Conservation (phyloP, 2,888 invertebrate genomes). For the Hemicrepidius hirtus region DNA sequence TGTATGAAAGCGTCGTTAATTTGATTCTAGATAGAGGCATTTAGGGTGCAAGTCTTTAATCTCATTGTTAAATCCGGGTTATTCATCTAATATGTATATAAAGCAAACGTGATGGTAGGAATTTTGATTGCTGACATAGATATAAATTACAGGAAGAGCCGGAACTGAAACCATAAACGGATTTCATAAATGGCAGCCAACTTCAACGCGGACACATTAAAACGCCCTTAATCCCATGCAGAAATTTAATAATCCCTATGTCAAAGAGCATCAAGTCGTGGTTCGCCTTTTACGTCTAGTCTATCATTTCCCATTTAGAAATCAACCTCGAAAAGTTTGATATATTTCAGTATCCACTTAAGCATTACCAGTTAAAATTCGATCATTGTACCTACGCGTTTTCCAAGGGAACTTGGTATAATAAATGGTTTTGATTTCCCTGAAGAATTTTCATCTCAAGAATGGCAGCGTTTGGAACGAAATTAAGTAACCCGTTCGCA, state of each 20-base stretch:
- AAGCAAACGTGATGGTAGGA: conserved; percentile 6
- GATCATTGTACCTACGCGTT: conserved; percentile 14
- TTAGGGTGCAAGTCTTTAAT: not conserved
- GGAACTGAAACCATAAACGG: conserved; percentile 12
- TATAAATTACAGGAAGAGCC: conserved; percentile 4
- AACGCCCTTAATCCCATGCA: conserved; percentile 17
- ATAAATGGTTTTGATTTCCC: conserved; percentile 15
- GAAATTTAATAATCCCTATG: conserved; percentile 29
- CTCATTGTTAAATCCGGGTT: not conserved
- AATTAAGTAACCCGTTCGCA: conserved; percentile 21
- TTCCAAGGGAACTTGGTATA: not conserved
- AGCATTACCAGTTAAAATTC: conserved; percentile 6
- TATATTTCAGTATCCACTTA: not conserved
- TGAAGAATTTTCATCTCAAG: conserved; percentile 23
- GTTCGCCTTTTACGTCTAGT: not conserved
- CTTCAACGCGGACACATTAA: conserved; percentile 21
- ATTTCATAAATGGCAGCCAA: conserved; percentile 30
- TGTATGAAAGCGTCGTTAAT: too few species aligned
- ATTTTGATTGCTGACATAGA: conserved; percentile 17
- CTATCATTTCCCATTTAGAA: not conserved
- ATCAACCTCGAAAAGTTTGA: not conserved
- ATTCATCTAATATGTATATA: conserved; percentile 6
- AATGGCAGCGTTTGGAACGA: conserved; percentile 9
- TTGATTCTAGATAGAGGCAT: not conserved
- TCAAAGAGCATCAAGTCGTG: conserved; percentile 23